Percentiles rank a stretch among this genome's conserved stretches.
phyloP scores from a whole-genome alignment of 2,888 invertebrate genomes.

The Pollenia griseotomentosa region DNA sequence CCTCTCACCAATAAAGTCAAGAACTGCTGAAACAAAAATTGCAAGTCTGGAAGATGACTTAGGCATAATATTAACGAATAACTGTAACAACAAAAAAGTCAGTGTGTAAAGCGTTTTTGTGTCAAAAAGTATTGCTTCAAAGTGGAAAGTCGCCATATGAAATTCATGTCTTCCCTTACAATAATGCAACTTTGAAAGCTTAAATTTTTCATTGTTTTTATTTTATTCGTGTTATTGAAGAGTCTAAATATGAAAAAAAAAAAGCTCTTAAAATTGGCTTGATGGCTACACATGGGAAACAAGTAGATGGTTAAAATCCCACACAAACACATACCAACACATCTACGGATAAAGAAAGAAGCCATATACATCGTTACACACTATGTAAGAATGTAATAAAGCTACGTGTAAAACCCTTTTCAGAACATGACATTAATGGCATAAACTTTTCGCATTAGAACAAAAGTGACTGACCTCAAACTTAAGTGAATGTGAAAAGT shows the following conservation, averaged over 20 bases:
- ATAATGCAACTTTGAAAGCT: too few species aligned
- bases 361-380: slow-evolving; percentile 59
- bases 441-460: slow-evolving; percentile 71
- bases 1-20: too few species aligned
- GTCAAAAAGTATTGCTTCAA: too few species aligned
- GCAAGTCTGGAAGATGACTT: too few species aligned
- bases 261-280: slow-evolving; percentile 70
- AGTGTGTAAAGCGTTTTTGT: too few species aligned
- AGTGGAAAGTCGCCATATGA: too few species aligned
- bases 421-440: slow-evolving; percentile 71
- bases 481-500: slow-evolving; percentile 45
- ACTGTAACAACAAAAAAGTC: too few species aligned
- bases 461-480: slow-evolving; percentile 68
- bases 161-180: too few species aligned
- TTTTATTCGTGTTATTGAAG: too few species aligned
- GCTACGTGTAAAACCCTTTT: slow-evolving; percentile 72
- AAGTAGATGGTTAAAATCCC: slow-evolving; percentile 41
- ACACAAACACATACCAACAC: slow-evolving; percentile 30
- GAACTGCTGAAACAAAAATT: too few species aligned
- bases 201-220: too few species aligned
- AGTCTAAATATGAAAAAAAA: not conserved
- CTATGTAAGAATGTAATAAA: slow-evolving; percentile 67
- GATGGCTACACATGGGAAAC: slow-evolving; percentile 67
- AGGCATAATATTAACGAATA: too few species aligned
- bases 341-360: slow-evolving; percentile 40